Evolutionary conservation across 2,797 vertebrate species (phyloP).

Genomic region (Hozukius guyotensis): DNA sequence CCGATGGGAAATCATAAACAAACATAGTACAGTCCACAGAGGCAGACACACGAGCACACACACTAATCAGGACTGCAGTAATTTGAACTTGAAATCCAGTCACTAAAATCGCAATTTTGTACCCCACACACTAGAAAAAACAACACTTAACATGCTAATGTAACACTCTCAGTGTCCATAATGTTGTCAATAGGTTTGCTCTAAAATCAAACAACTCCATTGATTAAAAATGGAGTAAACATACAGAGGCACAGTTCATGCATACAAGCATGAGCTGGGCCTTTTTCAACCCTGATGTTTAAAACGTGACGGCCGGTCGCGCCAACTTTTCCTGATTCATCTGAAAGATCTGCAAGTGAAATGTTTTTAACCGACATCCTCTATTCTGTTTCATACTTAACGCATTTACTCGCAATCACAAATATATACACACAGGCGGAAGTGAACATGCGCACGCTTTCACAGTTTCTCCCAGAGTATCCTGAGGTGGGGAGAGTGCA

Average conservation of each 20-base stretch:
- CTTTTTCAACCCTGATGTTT: background rate
- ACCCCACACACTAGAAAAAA: background rate
- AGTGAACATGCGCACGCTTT: background rate
- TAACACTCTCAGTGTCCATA: background rate
- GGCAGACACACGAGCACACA: background rate
- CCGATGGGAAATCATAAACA: constrained; percentile 2
- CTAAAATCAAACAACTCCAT: background rate
- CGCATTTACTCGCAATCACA: constrained; percentile 5
- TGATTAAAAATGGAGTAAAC: background rate
- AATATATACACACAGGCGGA: background rate
- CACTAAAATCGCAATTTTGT: background rate
- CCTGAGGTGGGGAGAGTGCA: constrained; percentile 17
- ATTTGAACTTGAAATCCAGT: background rate
- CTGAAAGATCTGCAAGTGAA: constrained; percentile 1
- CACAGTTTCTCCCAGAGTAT: constrained; percentile 3
- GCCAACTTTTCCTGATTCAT: background rate
- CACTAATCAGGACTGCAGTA: background rate
- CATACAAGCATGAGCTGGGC: background rate
- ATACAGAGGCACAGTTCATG: background rate
- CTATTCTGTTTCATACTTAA: constrained; percentile 13
- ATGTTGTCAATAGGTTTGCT: background rate
- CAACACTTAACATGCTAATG: background rate
- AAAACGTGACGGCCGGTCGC: background rate
- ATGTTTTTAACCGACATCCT: constrained; percentile 4
- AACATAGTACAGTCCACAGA: constrained; percentile 5